Conservation (phyloP, 2,797 vertebrate genomes). For the Phyllotis vaccarum region DNA sequence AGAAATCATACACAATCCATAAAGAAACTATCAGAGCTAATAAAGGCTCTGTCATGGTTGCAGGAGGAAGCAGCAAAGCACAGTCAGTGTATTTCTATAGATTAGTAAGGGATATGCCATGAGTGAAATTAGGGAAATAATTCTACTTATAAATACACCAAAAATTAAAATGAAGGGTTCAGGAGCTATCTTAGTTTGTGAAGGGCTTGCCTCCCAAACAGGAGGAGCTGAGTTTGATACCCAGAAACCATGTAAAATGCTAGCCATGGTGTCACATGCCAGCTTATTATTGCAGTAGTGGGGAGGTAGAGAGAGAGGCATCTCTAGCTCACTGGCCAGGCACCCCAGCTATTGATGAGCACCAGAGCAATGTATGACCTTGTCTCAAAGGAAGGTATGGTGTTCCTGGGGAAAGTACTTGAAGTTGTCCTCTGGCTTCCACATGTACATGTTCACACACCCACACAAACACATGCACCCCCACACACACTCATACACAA, state of each 20-base stretch:
- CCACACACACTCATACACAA: background rate
- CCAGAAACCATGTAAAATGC: background rate
- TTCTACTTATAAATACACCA: background rate
- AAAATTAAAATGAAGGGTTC: background rate
- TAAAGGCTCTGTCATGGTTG: background rate
- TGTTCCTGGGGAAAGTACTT: background rate
- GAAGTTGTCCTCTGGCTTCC: background rate
- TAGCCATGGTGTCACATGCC: background rate
- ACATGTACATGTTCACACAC: background rate
- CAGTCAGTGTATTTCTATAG: background rate
- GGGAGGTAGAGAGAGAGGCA: background rate
- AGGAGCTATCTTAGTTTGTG: background rate
- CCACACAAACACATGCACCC: background rate
- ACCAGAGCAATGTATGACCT: background rate
- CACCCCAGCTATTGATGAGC: background rate
- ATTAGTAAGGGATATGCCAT: background rate
- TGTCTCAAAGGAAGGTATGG: background rate
- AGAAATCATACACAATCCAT: background rate
- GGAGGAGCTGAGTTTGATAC: background rate
- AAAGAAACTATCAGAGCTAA: background rate
- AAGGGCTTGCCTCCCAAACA: background rate
- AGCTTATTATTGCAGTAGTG: background rate
- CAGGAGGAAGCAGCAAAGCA: background rate
- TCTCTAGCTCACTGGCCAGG: background rate
- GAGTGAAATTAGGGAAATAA: background rate